phyloP scores from a whole-genome alignment of 2,113 vertebrate species.

The Leptosomus discolor region DNA sequence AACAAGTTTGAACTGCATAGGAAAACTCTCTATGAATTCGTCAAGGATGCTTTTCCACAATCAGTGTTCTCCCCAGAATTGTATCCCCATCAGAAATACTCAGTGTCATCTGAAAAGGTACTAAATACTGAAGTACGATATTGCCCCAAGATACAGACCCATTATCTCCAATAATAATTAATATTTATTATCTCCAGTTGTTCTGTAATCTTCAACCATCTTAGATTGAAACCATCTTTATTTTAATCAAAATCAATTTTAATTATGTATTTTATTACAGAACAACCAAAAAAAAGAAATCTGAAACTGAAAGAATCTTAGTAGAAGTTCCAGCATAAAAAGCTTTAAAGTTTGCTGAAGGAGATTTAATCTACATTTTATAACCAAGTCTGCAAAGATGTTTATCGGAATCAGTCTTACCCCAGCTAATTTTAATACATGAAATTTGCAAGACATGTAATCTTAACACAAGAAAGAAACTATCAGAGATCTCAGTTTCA shows the following conservation, averaged over 20 bases:
- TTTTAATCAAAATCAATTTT: background rate
- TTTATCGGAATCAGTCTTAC: background rate
- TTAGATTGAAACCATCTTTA: background rate
- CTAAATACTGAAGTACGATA: background rate
- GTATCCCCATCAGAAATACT: background rate
- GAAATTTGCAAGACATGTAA: background rate
- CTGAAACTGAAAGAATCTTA: background rate
- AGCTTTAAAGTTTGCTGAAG: background rate
- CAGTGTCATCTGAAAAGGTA: background rate
- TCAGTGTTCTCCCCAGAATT: background rate
- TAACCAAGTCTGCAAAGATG: background rate
- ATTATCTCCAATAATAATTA: background rate
- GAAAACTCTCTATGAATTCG: background rate
- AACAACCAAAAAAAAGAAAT: background rate
- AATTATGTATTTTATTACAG: background rate
- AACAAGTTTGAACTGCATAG: background rate
- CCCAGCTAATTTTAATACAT: background rate
- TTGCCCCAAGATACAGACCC: background rate
- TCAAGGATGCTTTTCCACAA: background rate
- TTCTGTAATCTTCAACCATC: background rate
- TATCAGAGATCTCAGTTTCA: background rate
- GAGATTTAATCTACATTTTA: conserved; percentile 17
- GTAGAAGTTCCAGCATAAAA: background rate
- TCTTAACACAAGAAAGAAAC: background rate
- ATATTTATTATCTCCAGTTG: background rate